phyloP scores from a whole-genome alignment of 2,797 vertebrate species.

The Novumbra hubbsi region DNA sequence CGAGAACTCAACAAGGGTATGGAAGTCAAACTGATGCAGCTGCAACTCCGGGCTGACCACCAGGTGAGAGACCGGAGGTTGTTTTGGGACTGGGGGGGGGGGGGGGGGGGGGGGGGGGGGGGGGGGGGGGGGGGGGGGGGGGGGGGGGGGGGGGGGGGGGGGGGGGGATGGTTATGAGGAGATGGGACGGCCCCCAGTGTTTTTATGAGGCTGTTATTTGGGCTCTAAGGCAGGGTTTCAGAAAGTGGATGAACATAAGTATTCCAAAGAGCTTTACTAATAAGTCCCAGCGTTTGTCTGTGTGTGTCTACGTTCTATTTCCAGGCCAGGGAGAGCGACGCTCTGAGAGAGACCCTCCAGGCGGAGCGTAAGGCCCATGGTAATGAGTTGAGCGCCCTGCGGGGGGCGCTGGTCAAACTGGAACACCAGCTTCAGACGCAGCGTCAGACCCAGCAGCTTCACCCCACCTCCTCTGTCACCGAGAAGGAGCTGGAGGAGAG shows the following conservation, averaged over 20 bases:
- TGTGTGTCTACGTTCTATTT: rapidly evolving
- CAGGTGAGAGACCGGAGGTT: constrained; percentile 54
- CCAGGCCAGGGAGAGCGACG: constrained; percentile 69
- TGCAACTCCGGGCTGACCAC: constrained; percentile 76
- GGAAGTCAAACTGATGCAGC: constrained; percentile 81
- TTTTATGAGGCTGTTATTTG: background rate
- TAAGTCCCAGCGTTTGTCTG: constrained; percentile 1
- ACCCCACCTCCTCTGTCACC: constrained; percentile 38
- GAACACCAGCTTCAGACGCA: constrained; percentile 43
- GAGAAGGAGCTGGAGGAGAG: constrained; percentile 61
- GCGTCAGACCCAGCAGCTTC: constrained; percentile 39
- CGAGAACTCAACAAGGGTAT: constrained; percentile 78
- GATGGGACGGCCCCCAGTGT: background rate
- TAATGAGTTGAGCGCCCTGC: constrained; percentile 63
- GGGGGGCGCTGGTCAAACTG: constrained; percentile 46
- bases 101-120: background rate
- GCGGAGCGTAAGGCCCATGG: constrained; percentile 53
- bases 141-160: background rate
- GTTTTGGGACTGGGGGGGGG: too few relatives aligned
- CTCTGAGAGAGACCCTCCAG: constrained; percentile 63
- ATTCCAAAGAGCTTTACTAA: background rate
- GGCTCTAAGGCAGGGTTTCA: background rate
- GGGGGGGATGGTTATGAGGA: background rate
- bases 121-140: background rate
- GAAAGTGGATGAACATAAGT: background rate